Conservation (phyloP, 2,888 invertebrate genomes). For the Idaea aversata region DNA sequence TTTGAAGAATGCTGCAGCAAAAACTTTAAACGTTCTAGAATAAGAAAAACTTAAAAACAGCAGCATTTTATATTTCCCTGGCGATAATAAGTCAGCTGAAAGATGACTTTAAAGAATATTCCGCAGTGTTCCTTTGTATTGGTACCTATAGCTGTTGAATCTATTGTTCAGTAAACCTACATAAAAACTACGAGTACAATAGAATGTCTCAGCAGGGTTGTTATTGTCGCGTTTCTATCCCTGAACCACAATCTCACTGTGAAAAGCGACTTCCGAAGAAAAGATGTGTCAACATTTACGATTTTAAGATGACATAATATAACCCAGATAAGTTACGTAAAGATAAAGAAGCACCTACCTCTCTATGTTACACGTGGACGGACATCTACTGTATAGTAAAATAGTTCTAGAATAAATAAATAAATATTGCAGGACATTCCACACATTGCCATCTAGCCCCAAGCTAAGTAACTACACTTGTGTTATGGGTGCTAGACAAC, state of each 20-base stretch:
- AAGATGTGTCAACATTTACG: not conserved
- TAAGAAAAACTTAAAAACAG: too few species aligned
- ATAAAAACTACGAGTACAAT: constrained; percentile 1
- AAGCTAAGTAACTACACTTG: too few species aligned
- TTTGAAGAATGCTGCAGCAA: not conserved
- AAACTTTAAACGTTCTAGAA: not conserved
- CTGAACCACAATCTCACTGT: not conserved
- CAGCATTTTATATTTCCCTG: too few species aligned
- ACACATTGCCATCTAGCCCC: too few species aligned
- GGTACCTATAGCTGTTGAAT: not conserved
- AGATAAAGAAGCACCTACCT: not conserved
- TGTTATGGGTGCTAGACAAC: too few species aligned
- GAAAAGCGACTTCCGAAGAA: not conserved
- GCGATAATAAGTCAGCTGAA: too few species aligned
- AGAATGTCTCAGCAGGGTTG: not conserved
- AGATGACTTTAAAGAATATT: not conserved
- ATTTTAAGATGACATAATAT: not conserved
- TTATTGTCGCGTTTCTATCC: not conserved
- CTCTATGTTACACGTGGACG: not conserved
- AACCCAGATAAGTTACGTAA: not conserved
- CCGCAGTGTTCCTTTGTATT: not conserved
- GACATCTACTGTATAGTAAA: not conserved
- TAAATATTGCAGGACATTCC: too few species aligned
- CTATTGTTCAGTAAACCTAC: not conserved
- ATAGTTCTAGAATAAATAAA: too few species aligned